Conservation (phyloP, 2,888 invertebrate genomes). For the Nomada lathburiana region DNA sequence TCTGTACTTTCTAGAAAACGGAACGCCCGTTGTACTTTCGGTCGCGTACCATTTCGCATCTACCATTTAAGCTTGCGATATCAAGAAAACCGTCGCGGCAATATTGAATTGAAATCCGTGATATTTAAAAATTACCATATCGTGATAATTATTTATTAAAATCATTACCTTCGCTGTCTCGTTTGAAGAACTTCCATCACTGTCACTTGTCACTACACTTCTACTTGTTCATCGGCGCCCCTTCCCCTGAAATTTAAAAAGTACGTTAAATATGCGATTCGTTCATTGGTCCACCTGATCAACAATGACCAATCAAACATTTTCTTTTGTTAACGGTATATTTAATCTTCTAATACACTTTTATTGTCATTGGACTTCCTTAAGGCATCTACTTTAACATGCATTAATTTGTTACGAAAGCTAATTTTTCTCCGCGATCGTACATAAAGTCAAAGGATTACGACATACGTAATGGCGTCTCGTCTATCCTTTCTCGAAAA, state of each 20-base stretch:
- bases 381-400: too few relatives aligned
- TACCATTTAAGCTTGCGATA: not conserved
- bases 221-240: not conserved
- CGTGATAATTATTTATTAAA: not conserved
- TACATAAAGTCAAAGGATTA: slow-evolving; percentile 78
- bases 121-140: not conserved
- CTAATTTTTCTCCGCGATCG: slow-evolving; percentile 80
- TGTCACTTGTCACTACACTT: too few relatives aligned
- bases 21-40: slow-evolving; percentile 59
- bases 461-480: slow-evolving; percentile 32
- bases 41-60: slow-evolving; percentile 10
- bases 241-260: not conserved
- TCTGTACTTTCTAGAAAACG: slow-evolving; percentile 60
- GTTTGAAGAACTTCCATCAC: not conserved
- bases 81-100: not conserved
- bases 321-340: too few relatives aligned
- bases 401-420: slow-evolving; percentile 67
- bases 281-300: not conserved
- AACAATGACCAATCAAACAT: not conserved
- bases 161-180: slow-evolving; percentile 3
- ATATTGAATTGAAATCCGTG: slow-evolving; percentile 19
- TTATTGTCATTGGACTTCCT: too few relatives aligned
- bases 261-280: not conserved
- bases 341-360: too few relatives aligned
- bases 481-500: slow-evolving; percentile 60